Evolutionary conservation across 2,888 invertebrate species (phyloP).

Genomic region (Bellardia bayeri): DNA sequence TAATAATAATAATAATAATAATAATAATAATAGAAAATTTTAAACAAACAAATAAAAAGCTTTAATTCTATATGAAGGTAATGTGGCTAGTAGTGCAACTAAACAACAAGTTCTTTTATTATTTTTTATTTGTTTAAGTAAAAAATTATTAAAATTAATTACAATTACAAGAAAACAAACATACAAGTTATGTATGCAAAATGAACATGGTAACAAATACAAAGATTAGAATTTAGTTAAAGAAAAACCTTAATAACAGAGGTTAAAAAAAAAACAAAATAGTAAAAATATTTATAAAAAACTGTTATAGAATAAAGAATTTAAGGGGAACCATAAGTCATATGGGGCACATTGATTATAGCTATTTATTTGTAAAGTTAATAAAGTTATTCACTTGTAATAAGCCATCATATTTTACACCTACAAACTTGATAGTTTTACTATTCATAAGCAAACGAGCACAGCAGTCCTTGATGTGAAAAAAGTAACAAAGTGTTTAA

Average conservation of each 20-base stretch:
- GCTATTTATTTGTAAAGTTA: too few relatives aligned
- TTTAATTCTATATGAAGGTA: constrained; percentile 52
- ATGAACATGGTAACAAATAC: constrained; percentile 2
- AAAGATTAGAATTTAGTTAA: background rate
- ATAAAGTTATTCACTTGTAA: too few relatives aligned
- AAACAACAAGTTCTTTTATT: constrained; percentile 28
- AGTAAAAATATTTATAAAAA: background rate
- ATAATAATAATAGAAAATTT: constrained; percentile 23
- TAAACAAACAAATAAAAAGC: constrained; percentile 17
- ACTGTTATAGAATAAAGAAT: too few relatives aligned
- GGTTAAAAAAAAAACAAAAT: background rate
- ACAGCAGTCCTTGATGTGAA: too few relatives aligned
- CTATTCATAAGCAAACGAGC: too few relatives aligned
- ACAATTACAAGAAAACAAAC: background rate
- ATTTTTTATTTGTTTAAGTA: background rate
- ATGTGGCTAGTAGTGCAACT: constrained; percentile 21
- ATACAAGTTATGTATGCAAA: background rate
- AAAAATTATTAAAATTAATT: constrained; percentile 1
- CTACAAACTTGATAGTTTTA: too few relatives aligned
- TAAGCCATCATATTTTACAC: too few relatives aligned
- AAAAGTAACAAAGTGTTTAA: too few relatives aligned
- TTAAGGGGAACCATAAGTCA: too few relatives aligned
- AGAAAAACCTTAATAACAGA: background rate
- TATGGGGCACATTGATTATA: too few relatives aligned
- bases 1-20: constrained; percentile 35